phyloP scores from a whole-genome alignment of 2,888 invertebrate species.

The Nineta flava region DNA sequence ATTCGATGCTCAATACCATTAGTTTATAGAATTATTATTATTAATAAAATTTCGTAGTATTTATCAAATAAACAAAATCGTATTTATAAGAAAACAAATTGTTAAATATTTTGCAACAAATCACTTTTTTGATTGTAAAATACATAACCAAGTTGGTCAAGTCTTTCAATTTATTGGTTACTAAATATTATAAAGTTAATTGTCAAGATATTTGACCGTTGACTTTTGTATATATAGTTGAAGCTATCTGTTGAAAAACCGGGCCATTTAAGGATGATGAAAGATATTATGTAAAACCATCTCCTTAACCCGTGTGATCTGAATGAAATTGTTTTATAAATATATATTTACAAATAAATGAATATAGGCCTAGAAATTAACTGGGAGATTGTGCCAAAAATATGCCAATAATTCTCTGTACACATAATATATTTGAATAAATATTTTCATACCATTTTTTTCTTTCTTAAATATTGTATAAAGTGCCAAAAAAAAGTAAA shows the following conservation, averaged over 20 bases:
- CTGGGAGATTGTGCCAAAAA: not conserved
- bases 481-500: not conserved
- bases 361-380: not conserved
- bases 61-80: not conserved
- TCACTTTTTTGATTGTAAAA: too few species aligned
- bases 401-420: not conserved
- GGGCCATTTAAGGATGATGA: too few species aligned
- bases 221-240: too few species aligned
- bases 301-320: not conserved
- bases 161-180: not conserved
- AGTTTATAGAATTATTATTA: not conserved
- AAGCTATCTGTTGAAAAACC: too few species aligned
- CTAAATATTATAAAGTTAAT: not conserved
- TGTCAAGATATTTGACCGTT: too few species aligned
- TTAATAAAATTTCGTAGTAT: not conserved
- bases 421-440: too few species aligned
- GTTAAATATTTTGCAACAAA: too few species aligned
- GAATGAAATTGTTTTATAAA: not conserved
- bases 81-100: not conserved
- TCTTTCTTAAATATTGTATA: too few species aligned
- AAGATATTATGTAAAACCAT: not conserved
- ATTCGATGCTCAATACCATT: constrained; percentile 7
- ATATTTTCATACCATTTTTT: not conserved
- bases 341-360: not conserved
- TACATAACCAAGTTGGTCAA: too few species aligned